Percentiles rank a stretch among this genome's conserved stretches.
These are phyloP conservation scores for Cnemophilus loriae DNA, from an alignment of 2,113 vertebrate species.

Conservation along the genomic window DNA sequence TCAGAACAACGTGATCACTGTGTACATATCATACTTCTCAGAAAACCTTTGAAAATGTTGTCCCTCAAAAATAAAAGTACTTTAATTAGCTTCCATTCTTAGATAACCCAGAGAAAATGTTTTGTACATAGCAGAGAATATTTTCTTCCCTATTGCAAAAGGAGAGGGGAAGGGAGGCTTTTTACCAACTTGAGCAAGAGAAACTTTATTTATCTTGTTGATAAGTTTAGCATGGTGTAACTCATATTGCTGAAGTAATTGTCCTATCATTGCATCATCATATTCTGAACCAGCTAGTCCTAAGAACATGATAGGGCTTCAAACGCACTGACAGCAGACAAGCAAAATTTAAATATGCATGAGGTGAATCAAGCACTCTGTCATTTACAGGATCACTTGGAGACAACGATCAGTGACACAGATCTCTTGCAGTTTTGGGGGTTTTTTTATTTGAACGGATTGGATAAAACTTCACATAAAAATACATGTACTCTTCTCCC, in stretches of 20 bases:
- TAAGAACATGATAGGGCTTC: neutral
- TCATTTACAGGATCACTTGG: neutral
- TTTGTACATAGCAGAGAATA: neutral
- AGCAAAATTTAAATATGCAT: neutral
- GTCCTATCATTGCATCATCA: neutral
- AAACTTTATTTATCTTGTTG: neutral
- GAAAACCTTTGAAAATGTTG: neutral
- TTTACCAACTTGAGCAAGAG: neutral
- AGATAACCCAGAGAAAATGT: neutral
- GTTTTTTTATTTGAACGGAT: neutral
- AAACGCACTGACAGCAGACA: neutral
- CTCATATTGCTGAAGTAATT: neutral
- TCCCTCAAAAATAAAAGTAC: neutral
- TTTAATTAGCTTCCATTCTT: neutral
- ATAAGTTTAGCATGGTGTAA: neutral
- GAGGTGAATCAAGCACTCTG: neutral
- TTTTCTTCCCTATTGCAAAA: neutral
- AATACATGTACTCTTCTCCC: neutral
- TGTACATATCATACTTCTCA: neutral
- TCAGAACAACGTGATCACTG: neutral
- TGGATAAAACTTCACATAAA: neutral
- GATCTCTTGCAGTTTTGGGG: neutral
- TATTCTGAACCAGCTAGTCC: neutral
- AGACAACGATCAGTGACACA: neutral
- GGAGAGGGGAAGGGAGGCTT: neutral